Conservation (phyloP, 2,888 invertebrate species). For the Lepidocyrtoides sp. region DNA sequence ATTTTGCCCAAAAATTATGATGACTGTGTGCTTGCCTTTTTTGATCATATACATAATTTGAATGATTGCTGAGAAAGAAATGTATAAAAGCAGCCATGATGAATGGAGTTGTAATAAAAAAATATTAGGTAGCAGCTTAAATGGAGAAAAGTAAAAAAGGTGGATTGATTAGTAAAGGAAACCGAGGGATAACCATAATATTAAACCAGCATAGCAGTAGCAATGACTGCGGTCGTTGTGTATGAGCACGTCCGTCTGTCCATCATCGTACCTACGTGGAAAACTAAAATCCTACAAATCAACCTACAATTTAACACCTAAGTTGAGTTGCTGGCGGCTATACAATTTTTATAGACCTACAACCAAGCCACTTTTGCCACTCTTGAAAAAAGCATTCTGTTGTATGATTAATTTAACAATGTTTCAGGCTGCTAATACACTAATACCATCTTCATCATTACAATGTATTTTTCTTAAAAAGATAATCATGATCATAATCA, state of each 20-base stretch:
- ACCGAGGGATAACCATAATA: neutral
- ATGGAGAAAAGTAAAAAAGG: neutral
- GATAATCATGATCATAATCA: constrained; percentile 25
- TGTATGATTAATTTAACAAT: constrained; percentile 22
- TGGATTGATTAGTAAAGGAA: constrained; percentile 19
- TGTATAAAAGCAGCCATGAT: neutral
- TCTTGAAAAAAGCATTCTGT: neutral
- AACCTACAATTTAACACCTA: constrained; percentile 55
- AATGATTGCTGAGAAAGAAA: constrained; percentile 16
- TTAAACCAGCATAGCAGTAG: neutral
- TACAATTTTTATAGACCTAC: constrained; percentile 53
- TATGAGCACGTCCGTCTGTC: constrained; percentile 40
- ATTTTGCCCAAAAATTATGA: constrained; percentile 41
- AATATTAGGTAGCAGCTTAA: neutral
- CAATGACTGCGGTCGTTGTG: neutral
- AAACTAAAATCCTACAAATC: constrained; percentile 32
- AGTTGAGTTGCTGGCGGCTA: constrained; percentile 34
- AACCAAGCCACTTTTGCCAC: neutral
- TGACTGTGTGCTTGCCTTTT: constrained; percentile 17
- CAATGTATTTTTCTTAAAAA: neutral
- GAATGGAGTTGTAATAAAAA: constrained; percentile 12
- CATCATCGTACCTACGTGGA: constrained; percentile 53
- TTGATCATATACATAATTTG: constrained; percentile 43
- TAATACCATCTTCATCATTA: constrained; percentile 51
- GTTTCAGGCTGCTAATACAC: neutral